Base-by-base conservation (phyloP, 2,113 vertebrate genomes). In the Amphiprion ocellaris region DNA sequence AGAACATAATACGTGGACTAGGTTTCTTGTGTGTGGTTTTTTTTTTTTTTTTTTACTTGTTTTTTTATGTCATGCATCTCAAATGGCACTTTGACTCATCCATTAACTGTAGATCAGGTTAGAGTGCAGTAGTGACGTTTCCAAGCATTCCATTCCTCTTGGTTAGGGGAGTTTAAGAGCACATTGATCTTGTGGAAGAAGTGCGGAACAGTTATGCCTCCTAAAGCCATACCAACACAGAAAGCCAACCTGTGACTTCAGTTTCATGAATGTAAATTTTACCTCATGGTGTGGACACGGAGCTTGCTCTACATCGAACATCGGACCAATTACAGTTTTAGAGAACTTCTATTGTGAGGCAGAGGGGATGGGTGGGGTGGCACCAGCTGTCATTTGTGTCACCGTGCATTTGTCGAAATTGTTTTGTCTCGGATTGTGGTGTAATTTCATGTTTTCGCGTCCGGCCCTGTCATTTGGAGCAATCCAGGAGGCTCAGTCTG, bases 261-360 rank as follows among this genome's bases (percentile, higher is more conserved):
- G 90, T 90, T 89, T 90, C 84, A 90, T 92, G 88, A 90, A 94
- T 94, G 93, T 93, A 92, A 82, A 87, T 90, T 82, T 93, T 93
- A 94, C 92, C 93, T 94, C 92, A 92, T 84, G 90, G 83, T 92
- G 90, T 93, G 90, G 87, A 87, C 85, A 82, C 69, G 60, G 81
- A 78, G 79, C 84, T 92, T 49, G 85, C 87, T 83, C 92, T 89
- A 77, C 90, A 92, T 93, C 89, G 64, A 79, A 86, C 89, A 87
- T 90, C 70, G 91, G 94, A 95, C 94, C 94, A 95, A 95, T 90
- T 80, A 82, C 82, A 85, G 75, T 90, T 92, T 85, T 64, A 79
- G 70, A 85, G 76, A 81, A 83, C 69, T 55, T 77, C 56, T 86
- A 76, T 90, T 82, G 73, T 72, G 78, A 83, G 86, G 79, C 65